phyloP scores from a whole-genome alignment of 2,888 invertebrate species.

The Tuta absoluta region DNA sequence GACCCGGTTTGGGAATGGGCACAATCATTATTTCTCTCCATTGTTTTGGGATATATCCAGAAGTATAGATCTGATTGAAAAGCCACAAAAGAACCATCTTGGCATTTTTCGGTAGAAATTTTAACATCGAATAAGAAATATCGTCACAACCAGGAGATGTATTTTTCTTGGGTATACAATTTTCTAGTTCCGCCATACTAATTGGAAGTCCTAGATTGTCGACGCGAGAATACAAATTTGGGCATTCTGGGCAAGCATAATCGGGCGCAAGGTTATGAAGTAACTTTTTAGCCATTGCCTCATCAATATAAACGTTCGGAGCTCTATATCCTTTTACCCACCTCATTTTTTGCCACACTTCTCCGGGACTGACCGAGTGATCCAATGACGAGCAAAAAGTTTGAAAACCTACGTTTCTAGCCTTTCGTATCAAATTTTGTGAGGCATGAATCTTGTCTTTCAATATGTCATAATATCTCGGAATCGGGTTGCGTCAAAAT shows the following conservation, averaged over 20 bases:
- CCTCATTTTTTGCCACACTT: slow-evolving; percentile 35
- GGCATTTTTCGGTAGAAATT: slow-evolving; percentile 23
- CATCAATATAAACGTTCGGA: not conserved
- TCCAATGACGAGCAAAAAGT: slow-evolving; percentile 30
- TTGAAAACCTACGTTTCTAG: slow-evolving; percentile 25
- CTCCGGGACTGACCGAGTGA: slow-evolving; percentile 14
- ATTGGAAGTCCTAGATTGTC: slow-evolving; percentile 5
- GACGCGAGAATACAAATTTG: slow-evolving; percentile 18
- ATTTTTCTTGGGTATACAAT: slow-evolving; percentile 26
- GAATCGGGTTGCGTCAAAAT: slow-evolving; percentile 38
- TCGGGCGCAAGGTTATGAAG: slow-evolving; percentile 25
- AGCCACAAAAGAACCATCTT: slow-evolving; percentile 26
- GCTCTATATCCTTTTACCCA: slow-evolving; percentile 34
- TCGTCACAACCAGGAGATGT: slow-evolving; percentile 29
- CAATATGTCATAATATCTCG: slow-evolving; percentile 31
- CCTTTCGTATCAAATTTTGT: slow-evolving; percentile 29
- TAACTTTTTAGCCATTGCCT: slow-evolving; percentile 9
- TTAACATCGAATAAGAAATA: slow-evolving; percentile 31
- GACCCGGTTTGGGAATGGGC: slow-evolving; percentile 36
- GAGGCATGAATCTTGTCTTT: slow-evolving; percentile 27
- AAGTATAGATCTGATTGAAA: slow-evolving; percentile 25
- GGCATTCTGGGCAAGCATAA: slow-evolving; percentile 10
- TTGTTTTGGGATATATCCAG: slow-evolving; percentile 26
- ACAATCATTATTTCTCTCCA: slow-evolving; percentile 34
- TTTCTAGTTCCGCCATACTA: slow-evolving; percentile 18